Base-by-base conservation (phyloP, 2,888 invertebrate species). In the Synanthedon vespiformis region DNA sequence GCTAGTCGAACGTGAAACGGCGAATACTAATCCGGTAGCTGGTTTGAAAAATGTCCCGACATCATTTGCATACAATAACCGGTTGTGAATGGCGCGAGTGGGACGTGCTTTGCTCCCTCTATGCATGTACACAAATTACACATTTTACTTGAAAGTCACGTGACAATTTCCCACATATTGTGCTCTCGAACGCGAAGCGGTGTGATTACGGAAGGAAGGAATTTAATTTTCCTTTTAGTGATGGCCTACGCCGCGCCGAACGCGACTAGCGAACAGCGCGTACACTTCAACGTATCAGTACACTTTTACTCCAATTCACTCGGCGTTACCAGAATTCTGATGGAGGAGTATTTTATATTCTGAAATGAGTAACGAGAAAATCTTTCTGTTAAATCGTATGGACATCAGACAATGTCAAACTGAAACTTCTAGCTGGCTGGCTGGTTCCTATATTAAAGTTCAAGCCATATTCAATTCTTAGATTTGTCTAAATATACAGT, bases 21-120 rank as follows among this genome's bases (percentile, higher is more conserved):
- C 60, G 62, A 64, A 65, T 66, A 64, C 64, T 65, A 66, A 65
- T 65, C 64, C 59, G 55, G 51, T 57, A 57, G 59, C 54, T 54
- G 62, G 65, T 63, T 68, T 69, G 72, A 73, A 78, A 80, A 80
- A 74, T 74, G 65, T 72, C 72, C 70, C 65, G 64, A 56, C 69
- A 59, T 72, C 65, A 78, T 84, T 85, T 80, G 77, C 84, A 84
- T 83, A 84, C 81, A 85, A 82, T 84, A 77, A 77, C 77, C 80
- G 75, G 75, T 72, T 74, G 72, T 68, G 74, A 72, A 72, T 66
- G 68, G 69, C 67, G 56, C 56, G 61, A 58, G 59, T 57, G 64
- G 67, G 62, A 74, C 73, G 74, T 70, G 69, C 60, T 64, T 56
- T 60, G 65, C 61, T 62, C 57, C 59, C 63, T 61, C 60, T 61